phyloP scores from a whole-genome alignment of 2,797 vertebrate genomes.

The Urocyon cinereoargenteus region DNA sequence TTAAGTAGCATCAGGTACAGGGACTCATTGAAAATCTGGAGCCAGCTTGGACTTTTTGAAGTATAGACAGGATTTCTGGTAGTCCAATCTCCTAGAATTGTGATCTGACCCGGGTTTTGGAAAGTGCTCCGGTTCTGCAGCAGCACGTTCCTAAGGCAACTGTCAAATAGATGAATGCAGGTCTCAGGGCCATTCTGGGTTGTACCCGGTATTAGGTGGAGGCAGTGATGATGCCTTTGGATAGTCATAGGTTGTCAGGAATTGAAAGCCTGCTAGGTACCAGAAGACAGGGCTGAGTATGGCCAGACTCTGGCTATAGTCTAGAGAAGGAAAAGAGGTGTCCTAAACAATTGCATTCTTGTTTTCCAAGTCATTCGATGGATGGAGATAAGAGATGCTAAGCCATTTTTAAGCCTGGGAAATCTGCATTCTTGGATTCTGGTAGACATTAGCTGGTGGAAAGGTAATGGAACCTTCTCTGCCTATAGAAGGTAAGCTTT shows the following conservation, averaged over 20 bases:
- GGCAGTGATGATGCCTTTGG: neutral
- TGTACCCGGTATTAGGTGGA: neutral
- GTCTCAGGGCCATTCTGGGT: neutral
- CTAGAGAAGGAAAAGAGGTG: neutral
- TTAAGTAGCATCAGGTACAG: fast-evolving
- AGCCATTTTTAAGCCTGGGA: neutral
- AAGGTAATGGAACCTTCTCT: neutral
- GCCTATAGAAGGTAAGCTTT: neutral
- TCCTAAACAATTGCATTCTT: neutral
- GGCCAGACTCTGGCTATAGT: neutral
- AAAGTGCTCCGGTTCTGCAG: neutral
- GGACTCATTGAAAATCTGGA: neutral
- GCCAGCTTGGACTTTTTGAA: neutral
- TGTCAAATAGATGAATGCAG: neutral
- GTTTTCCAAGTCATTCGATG: neutral
- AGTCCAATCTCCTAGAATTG: neutral
- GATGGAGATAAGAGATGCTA: neutral
- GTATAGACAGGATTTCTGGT: neutral
- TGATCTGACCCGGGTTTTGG: neutral
- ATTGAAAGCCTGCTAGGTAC: neutral
- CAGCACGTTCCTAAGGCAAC: neutral
- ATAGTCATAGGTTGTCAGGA: fast-evolving
- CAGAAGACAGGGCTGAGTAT: neutral
- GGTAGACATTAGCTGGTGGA: neutral
- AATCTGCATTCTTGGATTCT: neutral